A percentile compares a stretch with the other conserved stretches of the same genome.
Evolutionary conservation across 2,113 vertebrate genomes (phyloP).

Genomic region (Cryptomyrus ogoouensis): DNA sequence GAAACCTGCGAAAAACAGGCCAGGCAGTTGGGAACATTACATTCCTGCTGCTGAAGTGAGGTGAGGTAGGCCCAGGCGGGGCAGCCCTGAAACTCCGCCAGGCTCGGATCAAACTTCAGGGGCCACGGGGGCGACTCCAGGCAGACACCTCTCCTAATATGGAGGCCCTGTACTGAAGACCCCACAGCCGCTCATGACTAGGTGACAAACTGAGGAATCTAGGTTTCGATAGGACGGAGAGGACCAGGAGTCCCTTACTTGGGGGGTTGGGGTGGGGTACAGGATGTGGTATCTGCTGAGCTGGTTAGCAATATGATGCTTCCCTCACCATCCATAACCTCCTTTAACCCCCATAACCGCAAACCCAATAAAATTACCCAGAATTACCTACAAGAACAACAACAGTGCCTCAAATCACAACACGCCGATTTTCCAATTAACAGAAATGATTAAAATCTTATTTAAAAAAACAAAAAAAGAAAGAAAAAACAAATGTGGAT

Average conservation of each 20-base stretch:
- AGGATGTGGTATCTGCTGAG: neutral
- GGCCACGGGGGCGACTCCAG: neutral
- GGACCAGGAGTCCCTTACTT: neutral
- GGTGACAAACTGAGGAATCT: neutral
- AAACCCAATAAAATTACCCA: neutral
- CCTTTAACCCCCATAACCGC: neutral
- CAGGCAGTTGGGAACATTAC: neutral
- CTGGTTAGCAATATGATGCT: neutral
- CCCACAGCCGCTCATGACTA: neutral
- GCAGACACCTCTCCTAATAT: neutral
- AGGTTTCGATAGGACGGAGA: neutral
- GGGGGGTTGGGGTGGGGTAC: neutral
- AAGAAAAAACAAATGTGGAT: neutral
- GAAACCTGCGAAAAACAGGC: constrained; percentile 2
- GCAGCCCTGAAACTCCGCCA: neutral
- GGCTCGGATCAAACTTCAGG: neutral
- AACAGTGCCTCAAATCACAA: neutral
- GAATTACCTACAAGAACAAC: neutral
- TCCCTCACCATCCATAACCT: neutral
- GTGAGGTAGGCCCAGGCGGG: neutral
- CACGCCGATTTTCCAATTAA: neutral
- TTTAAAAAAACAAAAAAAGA: neutral
- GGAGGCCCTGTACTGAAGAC: neutral
- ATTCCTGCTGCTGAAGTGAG: neutral
- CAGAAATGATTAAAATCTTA: neutral